Base-by-base conservation (phyloP, 2,113 vertebrate species). In the Theropithecus gelada region DNA sequence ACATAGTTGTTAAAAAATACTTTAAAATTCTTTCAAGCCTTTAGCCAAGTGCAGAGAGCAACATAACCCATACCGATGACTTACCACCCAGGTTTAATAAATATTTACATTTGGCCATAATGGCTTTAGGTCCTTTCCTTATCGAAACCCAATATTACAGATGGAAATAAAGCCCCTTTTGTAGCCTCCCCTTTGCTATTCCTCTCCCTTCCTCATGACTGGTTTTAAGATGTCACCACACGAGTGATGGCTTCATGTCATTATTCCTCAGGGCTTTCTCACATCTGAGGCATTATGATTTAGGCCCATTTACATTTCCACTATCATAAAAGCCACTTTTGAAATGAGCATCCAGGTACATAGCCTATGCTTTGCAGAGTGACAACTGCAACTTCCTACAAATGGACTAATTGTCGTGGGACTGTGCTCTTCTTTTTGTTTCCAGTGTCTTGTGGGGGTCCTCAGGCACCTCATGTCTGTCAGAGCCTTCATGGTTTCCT, bases 191-290 rank as follows among this genome's bases (percentile, higher is more conserved):
- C 55, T 85, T 82, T 52, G 52, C 66, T 35, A 0, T 73, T n/a
- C 57, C 66, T 81, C 79, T 48, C 23, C 48, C 23, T 93, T 94
- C 61, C 85, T 73, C 20, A 40, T 4, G 43, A 80, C 79, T 83
- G 32, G 86, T 86, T 97, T 97, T 93, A 94, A 96, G 91, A 93
- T 89, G 94, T 96, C 96, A 59, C 50, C 32, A 0, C 1, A 25
- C 66, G 91, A 94, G 82, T 94, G 96, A 93, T 0, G 12, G 73
- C 85, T 82, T 78, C 59, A 13, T 50, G 79, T 52, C 43, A 0
- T 30, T 70, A 87, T 64, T 80, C 92, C 82, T 61, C 25, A 50
- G 91, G 80, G 96, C 76, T 88, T 95, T 78, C 43, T 78, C 73
- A 38, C 1, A 22, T 8, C 50, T 59, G 20, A 93, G 73, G 17